phyloP scores from a whole-genome alignment of 2,888 invertebrate species.

The Heliconius charithonia region DNA sequence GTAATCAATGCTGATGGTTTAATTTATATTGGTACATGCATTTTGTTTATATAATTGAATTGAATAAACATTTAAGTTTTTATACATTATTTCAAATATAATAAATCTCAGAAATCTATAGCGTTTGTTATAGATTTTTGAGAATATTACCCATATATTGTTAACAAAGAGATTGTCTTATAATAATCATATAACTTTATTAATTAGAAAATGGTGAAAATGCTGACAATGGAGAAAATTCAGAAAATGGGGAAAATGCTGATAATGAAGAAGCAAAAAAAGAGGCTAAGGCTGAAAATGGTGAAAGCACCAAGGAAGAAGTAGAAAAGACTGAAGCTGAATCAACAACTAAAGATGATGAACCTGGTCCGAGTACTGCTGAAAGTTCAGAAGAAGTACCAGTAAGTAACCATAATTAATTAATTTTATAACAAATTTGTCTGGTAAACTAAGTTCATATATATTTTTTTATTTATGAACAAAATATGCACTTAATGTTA shows the following conservation, averaged over 20 bases:
- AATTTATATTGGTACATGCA: too few species aligned
- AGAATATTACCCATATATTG: too few species aligned
- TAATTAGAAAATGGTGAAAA: constrained; percentile 65
- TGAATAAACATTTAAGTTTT: too few species aligned
- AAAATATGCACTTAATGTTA: background rate
- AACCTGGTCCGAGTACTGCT: constrained; percentile 45
- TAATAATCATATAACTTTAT: background rate
- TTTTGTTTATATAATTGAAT: too few species aligned
- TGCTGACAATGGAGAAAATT: constrained; percentile 65
- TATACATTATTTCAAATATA: too few species aligned
- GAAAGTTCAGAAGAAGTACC: constrained; percentile 60
- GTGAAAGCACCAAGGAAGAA: constrained; percentile 53
- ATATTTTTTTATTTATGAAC: background rate
- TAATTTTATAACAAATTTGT: background rate
- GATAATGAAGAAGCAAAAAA: constrained; percentile 84
- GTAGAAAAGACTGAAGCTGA: constrained; percentile 59
- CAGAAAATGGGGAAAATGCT: constrained; percentile 66
- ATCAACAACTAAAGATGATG: constrained; percentile 67
- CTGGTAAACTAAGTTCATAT: background rate
- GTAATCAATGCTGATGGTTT: too few species aligned
- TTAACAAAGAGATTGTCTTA: background rate
- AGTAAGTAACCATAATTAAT: constrained; percentile 54
- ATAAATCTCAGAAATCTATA: too few species aligned
- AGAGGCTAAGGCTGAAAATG: constrained; percentile 79
- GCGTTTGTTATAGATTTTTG: too few species aligned